Conservation (phyloP, 37 sponge, comb jelly and placozoan genomes). For the Aplysina aerophoba region DNA sequence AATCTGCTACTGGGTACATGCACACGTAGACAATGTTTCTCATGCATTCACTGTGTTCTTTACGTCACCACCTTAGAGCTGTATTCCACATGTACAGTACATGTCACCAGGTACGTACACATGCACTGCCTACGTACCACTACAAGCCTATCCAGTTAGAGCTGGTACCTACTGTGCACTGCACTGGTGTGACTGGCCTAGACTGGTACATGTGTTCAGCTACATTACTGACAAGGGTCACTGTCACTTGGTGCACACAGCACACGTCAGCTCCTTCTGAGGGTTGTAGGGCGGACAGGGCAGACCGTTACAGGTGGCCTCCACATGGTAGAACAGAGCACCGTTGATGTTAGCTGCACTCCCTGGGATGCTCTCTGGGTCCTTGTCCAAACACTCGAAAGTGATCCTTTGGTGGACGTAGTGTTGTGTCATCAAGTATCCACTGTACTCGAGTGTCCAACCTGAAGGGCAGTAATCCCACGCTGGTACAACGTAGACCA, state of each 20-base stretch:
- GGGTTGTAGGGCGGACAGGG: constrained; percentile 52
- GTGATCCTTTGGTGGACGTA: neutral
- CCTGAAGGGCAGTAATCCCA: constrained; percentile 20
- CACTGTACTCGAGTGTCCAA: constrained; percentile 62
- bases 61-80: no score
- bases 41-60: no score
- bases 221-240: no score
- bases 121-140: no score
- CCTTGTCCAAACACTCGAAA: constrained; percentile 64
- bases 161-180: no score
- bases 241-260: constrained; percentile 49
- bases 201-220: no score
- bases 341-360: constrained; percentile 28
- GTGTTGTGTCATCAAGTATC: constrained; percentile 52
- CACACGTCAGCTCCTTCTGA: constrained; percentile 62
- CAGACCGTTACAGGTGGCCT: constrained; percentile 50
- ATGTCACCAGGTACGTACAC: no score
- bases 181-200: no score
- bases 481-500: constrained; percentile 54
- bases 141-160: no score
- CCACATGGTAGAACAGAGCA: constrained; percentile 48
- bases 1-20: no score
- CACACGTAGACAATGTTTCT: no score
- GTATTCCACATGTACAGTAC: no score
- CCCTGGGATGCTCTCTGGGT: constrained; percentile 40